These are phyloP conservation scores for Pseudococcus longispinus DNA, from an alignment of 2,888 invertebrate species.

Conservation along the genomic window DNA sequence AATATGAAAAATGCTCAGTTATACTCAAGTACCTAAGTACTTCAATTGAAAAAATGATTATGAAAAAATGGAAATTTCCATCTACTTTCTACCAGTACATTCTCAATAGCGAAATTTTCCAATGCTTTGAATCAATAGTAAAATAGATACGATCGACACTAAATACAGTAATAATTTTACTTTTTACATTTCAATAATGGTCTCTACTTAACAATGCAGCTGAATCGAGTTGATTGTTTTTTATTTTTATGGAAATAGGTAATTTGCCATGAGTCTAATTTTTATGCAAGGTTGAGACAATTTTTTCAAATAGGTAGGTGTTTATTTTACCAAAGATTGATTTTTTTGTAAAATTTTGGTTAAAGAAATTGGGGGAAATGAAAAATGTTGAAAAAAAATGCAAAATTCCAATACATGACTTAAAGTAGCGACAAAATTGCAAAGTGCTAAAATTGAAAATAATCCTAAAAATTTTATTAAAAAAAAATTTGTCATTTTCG, in stretches of 20 bases:
- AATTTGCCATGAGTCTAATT: background rate
- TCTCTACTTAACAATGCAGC: slow-evolving; percentile 14
- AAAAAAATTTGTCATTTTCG: too few species aligned
- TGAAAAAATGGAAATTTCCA: background rate
- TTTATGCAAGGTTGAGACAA: background rate
- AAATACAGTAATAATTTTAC: background rate
- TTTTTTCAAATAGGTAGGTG: too few species aligned
- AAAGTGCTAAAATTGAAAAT: too few species aligned
- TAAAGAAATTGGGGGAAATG: too few species aligned
- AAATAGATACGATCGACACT: background rate
- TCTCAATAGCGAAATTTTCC: slow-evolving; percentile 26
- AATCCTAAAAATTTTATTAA: too few species aligned
- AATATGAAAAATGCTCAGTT: background rate
- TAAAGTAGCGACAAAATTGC: too few species aligned
- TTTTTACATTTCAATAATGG: background rate
- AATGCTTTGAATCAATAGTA: background rate
- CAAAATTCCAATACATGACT: too few species aligned
- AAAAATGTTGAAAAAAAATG: too few species aligned
- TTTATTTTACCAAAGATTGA: too few species aligned
- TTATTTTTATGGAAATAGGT: background rate
- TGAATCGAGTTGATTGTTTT: background rate
- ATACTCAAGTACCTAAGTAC: too few species aligned
- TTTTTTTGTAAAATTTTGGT: too few species aligned
- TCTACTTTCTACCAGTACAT: slow-evolving; percentile 33
- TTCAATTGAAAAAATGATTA: background rate